Conservation (phyloP, 2,888 invertebrate species). For the Panorpa germanica region DNA sequence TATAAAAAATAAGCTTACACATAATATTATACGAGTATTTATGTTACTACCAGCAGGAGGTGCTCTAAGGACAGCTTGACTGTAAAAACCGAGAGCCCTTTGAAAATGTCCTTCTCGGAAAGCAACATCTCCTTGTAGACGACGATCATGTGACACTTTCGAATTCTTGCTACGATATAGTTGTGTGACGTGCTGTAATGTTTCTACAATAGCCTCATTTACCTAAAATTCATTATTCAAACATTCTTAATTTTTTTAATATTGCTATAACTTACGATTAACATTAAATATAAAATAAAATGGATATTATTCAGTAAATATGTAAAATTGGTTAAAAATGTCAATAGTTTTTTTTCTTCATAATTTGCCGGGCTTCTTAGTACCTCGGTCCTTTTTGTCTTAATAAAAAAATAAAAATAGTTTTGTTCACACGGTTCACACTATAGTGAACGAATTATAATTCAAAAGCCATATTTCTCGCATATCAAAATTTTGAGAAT, state of each 20-base stretch:
- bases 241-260: no score
- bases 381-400: no score
- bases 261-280: constrained; percentile 5
- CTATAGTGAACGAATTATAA: no score
- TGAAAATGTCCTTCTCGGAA: constrained; percentile 31
- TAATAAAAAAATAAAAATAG: no score
- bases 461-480: no score
- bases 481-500: no score
- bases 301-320: no score
- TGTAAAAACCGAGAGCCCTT: constrained; percentile 41
- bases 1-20: background rate
- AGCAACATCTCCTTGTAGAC: constrained; percentile 39
- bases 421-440: no score
- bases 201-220: constrained; percentile 25
- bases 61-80: constrained; percentile 55
- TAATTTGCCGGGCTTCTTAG: no score
- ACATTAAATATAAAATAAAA: no score
- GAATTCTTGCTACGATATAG: constrained; percentile 47
- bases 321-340: no score
- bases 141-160: constrained; percentile 34
- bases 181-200: constrained; percentile 43
- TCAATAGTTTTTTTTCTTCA: no score
- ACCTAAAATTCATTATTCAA: constrained; percentile 20
- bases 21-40: background rate
- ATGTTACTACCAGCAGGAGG: constrained; percentile 34